A percentile compares a stretch with the other conserved stretches of the same genome.
These are phyloP conservation scores for Drosophila nigricruria DNA, from an alignment of 2,888 invertebrate genomes.

Conservation along the genomic window DNA sequence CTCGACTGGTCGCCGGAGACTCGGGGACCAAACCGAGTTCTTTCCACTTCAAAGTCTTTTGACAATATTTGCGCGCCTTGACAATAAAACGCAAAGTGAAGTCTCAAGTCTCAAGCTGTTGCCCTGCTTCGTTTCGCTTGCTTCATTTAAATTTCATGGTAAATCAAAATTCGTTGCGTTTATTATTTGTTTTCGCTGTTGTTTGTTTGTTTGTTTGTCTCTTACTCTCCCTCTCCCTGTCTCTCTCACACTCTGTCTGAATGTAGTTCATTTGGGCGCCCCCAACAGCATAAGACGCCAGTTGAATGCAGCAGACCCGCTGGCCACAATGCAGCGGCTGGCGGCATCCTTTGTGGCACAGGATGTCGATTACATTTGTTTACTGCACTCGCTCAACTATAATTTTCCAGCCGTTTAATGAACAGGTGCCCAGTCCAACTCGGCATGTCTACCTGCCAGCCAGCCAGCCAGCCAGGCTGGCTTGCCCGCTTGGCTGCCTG, in stretches of 20 bases:
- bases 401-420: slow-evolving; percentile 75
- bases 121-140: slow-evolving; percentile 27
- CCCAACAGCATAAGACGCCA: slow-evolving; percentile 31
- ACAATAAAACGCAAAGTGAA: slow-evolving; percentile 77
- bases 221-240: neutral
- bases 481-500: slow-evolving; percentile 31
- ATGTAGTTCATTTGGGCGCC: slow-evolving; percentile 62
- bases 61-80: slow-evolving; percentile 79
- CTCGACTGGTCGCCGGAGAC: slow-evolving; percentile 4
- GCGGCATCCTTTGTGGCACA: slow-evolving; percentile 74
- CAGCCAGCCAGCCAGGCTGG: slow-evolving; percentile 9
- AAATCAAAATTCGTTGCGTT: slow-evolving; percentile 78
- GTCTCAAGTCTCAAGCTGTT: slow-evolving; percentile 56
- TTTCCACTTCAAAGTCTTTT: slow-evolving; percentile 64
- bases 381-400: slow-evolving; percentile 73
- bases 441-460: slow-evolving; percentile 1
- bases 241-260: neutral
- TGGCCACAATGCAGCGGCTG: slow-evolving; percentile 30
- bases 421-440: slow-evolving; percentile 62
- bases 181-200: slow-evolving; percentile 66
- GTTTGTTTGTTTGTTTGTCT: slow-evolving; percentile 12
- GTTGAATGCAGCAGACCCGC: slow-evolving; percentile 33
- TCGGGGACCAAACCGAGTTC: slow-evolving; percentile 12
- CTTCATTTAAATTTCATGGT: slow-evolving; percentile 80
- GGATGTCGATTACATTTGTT: slow-evolving; percentile 79